These are phyloP conservation scores for Zaprionus tsacasi DNA, from an alignment of 1,140 invertebrate species.

Conservation along the genomic window DNA sequence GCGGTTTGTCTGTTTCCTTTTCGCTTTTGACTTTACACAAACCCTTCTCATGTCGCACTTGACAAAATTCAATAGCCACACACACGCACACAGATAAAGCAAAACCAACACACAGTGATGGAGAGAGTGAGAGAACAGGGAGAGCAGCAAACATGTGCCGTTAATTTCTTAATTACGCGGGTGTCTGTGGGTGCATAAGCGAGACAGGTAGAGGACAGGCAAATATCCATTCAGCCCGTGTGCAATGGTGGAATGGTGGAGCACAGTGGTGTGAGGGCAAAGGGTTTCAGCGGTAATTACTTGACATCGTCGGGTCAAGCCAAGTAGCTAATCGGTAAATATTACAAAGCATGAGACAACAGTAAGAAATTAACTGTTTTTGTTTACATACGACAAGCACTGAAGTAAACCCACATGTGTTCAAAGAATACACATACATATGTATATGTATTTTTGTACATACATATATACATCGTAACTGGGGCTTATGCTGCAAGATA, in stretches of 20 bases:
- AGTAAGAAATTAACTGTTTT: conserved; percentile 44
- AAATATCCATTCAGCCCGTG: conserved; percentile 64
- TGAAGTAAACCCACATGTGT: conserved; percentile 28
- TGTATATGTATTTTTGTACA: neutral
- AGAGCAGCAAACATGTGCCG: conserved; percentile 75
- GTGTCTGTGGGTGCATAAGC: conserved; percentile 42
- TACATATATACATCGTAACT: neutral
- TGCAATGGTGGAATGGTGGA: conserved; percentile 10
- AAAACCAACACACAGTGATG: conserved; percentile 1
- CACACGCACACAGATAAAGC: conserved; percentile 13
- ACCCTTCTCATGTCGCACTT: conserved; percentile 70
- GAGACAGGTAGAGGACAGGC: conserved; percentile 25
- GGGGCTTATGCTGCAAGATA: conserved; percentile 20
- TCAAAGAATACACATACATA: conserved; percentile 1
- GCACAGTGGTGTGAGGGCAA: conserved; percentile 24
- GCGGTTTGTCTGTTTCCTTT: conserved; percentile 65
- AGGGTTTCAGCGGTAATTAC: conserved; percentile 63
- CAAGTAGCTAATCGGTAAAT: conserved; percentile 75
- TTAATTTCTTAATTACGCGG: conserved; percentile 81
- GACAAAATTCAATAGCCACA: conserved; percentile 68
- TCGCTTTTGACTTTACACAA: conserved; percentile 76
- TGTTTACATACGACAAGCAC: conserved; percentile 33
- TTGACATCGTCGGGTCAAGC: conserved; percentile 71
- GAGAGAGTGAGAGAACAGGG: conserved; percentile 35
- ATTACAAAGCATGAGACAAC: conserved; percentile 39